Conservation (phyloP, 2,113 vertebrate species). For the Bungarus multicinctus region DNA sequence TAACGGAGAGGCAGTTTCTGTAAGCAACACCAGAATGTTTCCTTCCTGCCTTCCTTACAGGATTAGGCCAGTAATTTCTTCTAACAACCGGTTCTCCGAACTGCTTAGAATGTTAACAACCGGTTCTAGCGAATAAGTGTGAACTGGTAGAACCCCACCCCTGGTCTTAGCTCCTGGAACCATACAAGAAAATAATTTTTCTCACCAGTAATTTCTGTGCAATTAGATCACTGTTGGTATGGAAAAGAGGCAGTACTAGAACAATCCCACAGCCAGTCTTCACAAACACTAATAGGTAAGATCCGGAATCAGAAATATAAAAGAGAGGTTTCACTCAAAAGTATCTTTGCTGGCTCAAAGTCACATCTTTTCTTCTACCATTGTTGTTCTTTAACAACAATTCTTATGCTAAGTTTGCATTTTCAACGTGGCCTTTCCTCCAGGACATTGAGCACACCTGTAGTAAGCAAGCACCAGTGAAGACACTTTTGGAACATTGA, state of each 20-base stretch:
- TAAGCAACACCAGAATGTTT: no score
- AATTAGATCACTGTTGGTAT: slow-evolving; percentile 71
- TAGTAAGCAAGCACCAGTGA: no score
- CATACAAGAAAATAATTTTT: slow-evolving; percentile 68
- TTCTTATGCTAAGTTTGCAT: background rate
- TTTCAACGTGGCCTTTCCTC: background rate
- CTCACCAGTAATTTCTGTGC: slow-evolving; percentile 71
- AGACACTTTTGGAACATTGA: background rate
- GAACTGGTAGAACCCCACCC: no score
- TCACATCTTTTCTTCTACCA: background rate
- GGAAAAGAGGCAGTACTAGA: slow-evolving; percentile 56
- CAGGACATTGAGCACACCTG: background rate
- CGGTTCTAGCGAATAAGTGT: no score
- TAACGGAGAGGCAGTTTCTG: no score
- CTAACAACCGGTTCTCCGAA: no score
- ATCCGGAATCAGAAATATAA: background rate
- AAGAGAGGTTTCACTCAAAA: background rate
- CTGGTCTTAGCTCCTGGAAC: slow-evolving; percentile 46
- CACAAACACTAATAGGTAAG: background rate
- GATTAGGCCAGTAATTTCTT: no score
- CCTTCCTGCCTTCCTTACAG: no score
- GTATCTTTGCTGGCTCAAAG: background rate
- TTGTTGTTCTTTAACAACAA: background rate
- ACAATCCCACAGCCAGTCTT: slow-evolving; percentile 6
- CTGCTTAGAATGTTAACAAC: no score